Percentiles rank a stretch among this genome's conserved stretches.
These are phyloP conservation scores for Maconellicoccus hirsutus DNA, from an alignment of 1,140 invertebrate genomes.

Conservation along the genomic window DNA sequence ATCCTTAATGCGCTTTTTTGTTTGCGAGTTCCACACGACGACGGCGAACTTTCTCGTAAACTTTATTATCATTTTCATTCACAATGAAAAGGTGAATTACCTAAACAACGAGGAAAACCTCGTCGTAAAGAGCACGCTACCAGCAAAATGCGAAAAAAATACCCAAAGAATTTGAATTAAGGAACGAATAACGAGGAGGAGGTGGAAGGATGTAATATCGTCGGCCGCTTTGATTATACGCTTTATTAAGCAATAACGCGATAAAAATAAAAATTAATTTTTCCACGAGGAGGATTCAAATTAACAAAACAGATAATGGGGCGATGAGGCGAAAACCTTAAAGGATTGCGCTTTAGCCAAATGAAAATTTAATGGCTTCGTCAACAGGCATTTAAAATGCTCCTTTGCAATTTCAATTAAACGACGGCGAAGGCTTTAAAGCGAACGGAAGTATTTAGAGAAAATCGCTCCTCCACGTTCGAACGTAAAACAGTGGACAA, in stretches of 20 bases:
- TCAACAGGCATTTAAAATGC: slow-evolving; percentile 17
- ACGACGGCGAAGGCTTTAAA: slow-evolving; percentile 1
- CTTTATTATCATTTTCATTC: too few relatives aligned
- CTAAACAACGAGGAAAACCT: too few relatives aligned
- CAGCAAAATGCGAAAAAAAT: too few relatives aligned
- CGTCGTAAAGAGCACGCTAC: too few relatives aligned
- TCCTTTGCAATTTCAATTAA: slow-evolving; percentile 22
- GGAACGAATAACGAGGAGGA: too few relatives aligned
- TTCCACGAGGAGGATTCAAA: not conserved
- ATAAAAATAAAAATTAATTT: not conserved
- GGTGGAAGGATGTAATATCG: not conserved
- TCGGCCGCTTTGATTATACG: not conserved
- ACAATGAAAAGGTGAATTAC: too few relatives aligned
- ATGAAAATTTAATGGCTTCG: slow-evolving; percentile 22
- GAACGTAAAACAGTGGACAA: not conserved
- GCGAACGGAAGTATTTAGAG: slow-evolving; percentile 18
- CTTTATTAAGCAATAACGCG: not conserved
- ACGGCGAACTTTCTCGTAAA: not conserved
- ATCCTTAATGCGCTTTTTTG: not conserved
- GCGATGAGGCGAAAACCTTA: not conserved
- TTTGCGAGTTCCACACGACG: not conserved
- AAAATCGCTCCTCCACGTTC: not conserved
- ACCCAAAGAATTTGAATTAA: too few relatives aligned
- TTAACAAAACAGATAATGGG: slow-evolving; percentile 10
- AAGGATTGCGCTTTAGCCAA: not conserved